phyloP scores from a whole-genome alignment of 2,888 invertebrate genomes.

The Autographa pulchrina region DNA sequence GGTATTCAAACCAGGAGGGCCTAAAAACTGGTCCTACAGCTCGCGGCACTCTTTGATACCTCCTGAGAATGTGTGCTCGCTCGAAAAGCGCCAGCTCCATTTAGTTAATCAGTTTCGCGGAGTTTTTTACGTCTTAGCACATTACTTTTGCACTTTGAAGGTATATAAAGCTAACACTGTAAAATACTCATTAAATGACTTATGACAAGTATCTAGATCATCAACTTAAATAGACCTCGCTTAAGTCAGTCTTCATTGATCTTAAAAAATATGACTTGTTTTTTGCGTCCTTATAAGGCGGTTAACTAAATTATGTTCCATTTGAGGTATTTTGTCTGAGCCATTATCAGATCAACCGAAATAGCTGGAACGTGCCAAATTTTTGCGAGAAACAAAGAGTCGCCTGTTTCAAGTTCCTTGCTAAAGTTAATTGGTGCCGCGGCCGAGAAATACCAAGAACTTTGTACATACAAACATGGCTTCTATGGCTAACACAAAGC shows the following conservation, averaged over 20 bases:
- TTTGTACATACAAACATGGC: constrained; percentile 61
- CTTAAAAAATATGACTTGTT: constrained; percentile 28
- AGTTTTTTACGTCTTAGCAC: constrained; percentile 42
- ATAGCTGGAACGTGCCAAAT: constrained; percentile 81
- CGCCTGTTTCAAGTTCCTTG: constrained; percentile 70
- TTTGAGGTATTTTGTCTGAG: constrained; percentile 49
- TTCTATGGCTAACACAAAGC: constrained; percentile 46
- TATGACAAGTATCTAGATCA: constrained; percentile 38
- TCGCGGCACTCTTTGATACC: constrained; percentile 76
- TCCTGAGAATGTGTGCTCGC: constrained; percentile 60
- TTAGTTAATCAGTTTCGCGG: constrained; percentile 71
- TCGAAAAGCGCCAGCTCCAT: constrained; percentile 69
- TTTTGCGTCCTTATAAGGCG: constrained; percentile 31
- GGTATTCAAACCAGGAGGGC: constrained; percentile 70
- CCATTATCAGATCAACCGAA: constrained; percentile 75
- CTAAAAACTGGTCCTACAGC: constrained; percentile 76
- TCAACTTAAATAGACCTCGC: not conserved
- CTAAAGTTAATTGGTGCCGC: constrained; percentile 76
- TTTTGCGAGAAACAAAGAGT: constrained; percentile 77
- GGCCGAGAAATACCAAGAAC: constrained; percentile 71
- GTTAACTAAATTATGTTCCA: constrained; percentile 41
- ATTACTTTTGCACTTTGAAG: constrained; percentile 22
- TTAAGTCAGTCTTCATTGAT: constrained; percentile 34
- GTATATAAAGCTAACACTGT: constrained; percentile 21
- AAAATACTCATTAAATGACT: constrained; percentile 28